Evolutionary conservation across 2,888 invertebrate genomes (phyloP), one percentile per base, ranked within the genome.

Genomic region (Autographa pulchrina): DNA sequence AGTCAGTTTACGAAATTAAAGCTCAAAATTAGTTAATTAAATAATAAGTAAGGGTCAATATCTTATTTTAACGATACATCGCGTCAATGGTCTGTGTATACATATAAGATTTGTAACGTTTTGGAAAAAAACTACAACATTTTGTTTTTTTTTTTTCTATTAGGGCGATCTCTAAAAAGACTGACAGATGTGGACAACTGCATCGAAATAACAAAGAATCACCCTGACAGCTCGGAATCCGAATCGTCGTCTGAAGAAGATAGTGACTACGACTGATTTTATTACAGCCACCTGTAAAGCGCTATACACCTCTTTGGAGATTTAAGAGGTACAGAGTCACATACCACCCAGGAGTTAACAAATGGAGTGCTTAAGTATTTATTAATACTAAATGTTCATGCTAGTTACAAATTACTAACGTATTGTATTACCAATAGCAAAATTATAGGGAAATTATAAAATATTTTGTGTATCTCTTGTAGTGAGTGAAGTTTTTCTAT

Each of bases 151-250:
- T n/a, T n/a, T n/a, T n/a, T n/a, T n/a, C n/a, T n/a, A n/a, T n/a
- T n/a, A 96, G 96, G 96, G 58, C 91, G 93, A 81, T 96, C 96
- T 35, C 82, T 96, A 38, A 94, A 92, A 88, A 93, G 93, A 88
- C 91, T 96, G 89, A 96, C 95, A 1, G 96, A 96, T 78, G 90
- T 94, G 56, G 96, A 96, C 86, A 96, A 96, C 89, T 96, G 96
- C 85, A 94, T 96, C 66, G 96, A 96, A 85, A 96, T 96, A 77
- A 96, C 96, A 0, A 96, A 96, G 89, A 94, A 95, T 80, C 96
- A 96, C 75, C 89, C 94, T 0, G 96, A 96, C 86, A 94, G 94
- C 81, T 96, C 96, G 8, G 95, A 96, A 48, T 94, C 95, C 0
- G 96, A 96, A 70, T 94, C 93, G 0, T 84, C 85, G 7, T 72